Base-by-base conservation (phyloP, 2,113 vertebrate species). In the Ammodytes dubius region DNA sequence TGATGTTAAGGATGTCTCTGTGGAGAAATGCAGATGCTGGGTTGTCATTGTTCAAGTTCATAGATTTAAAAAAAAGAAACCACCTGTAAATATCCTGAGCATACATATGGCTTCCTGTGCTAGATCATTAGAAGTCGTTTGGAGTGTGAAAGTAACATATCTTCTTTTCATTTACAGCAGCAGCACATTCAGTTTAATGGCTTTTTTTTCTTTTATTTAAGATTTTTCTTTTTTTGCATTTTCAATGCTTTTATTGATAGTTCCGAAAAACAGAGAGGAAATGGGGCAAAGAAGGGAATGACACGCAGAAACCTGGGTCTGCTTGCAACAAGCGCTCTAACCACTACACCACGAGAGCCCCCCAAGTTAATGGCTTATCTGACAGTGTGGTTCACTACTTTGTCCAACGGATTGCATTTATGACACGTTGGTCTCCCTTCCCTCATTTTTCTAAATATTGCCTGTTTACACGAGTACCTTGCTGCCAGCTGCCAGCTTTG, bases 401-500 rank as follows among this genome's bases (percentile, higher is more conserved):
- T 73, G 39, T 69, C 67, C 27, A 53, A 80, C 71, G 52, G 63
- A 58, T 43, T 73, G 13, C 39, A 42, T 3, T 60, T 2, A 11
- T 52, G 43, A 76, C 49, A n/a, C n/a, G n/a, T n/a, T 40, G 67
- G 19, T 59, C 17, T n/a, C n/a, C n/a, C n/a, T n/a, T n/a, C n/a
- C 50, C 1, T 77, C 17, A 57, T 27, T 8, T 58, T 63, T 53
- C 4, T 63, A 75, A 78, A 63, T 87, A 77, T 84, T 85, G 70
- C 77, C 69, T 88, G 82, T 89, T 88, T 90, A 88, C 83, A 87
- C 64, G 77, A 76, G 67, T 19, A 54, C 19, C 56, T 82, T 73
- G 65, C 70, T 27, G 66, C 83, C 54, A 68, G 79, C 70, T 86
- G 71, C 53, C 68, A 73, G 71, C 73, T 70, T 53, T 81, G 70